Percentiles rank a stretch among this genome's conserved stretches.
Evolutionary conservation across 2,888 invertebrate genomes (phyloP).

Genomic region (Cosmopolites sordidus): DNA sequence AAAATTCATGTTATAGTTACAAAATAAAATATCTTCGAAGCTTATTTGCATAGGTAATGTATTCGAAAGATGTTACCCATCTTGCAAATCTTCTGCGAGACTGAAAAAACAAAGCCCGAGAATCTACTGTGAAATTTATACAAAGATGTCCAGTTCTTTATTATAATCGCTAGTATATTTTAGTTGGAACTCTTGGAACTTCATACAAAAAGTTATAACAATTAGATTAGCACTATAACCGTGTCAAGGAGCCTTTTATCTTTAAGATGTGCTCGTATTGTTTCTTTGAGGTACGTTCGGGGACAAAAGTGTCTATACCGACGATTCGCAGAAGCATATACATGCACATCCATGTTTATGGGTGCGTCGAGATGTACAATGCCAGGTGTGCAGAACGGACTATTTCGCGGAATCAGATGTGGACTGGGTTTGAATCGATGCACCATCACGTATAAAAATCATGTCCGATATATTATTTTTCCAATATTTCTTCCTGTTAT

Average conservation of each 20-base stretch:
- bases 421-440: no score
- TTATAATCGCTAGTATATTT: neutral
- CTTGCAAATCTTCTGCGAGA: no score
- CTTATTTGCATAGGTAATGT: no score
- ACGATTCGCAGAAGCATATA: slow-evolving; percentile 16
- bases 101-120: no score
- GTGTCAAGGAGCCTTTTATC: slow-evolving; percentile 20
- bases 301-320: slow-evolving; percentile 21
- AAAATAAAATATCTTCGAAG: no score
- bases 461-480: no score
- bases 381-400: neutral
- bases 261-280: slow-evolving; percentile 19
- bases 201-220: slow-evolving; percentile 5
- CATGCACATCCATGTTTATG: slow-evolving; percentile 1
- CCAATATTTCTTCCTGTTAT: no score
- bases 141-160: neutral
- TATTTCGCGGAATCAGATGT: no score
- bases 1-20: no score
- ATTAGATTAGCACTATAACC: slow-evolving; percentile 16
- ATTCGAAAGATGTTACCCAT: no score
- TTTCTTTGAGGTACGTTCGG: slow-evolving; percentile 12
- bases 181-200: neutral
- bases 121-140: no score
- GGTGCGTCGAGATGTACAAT: neutral
- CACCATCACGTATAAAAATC: no score